Conservation (phyloP, 2,888 invertebrate genomes). For the Acrobasis consociella region DNA sequence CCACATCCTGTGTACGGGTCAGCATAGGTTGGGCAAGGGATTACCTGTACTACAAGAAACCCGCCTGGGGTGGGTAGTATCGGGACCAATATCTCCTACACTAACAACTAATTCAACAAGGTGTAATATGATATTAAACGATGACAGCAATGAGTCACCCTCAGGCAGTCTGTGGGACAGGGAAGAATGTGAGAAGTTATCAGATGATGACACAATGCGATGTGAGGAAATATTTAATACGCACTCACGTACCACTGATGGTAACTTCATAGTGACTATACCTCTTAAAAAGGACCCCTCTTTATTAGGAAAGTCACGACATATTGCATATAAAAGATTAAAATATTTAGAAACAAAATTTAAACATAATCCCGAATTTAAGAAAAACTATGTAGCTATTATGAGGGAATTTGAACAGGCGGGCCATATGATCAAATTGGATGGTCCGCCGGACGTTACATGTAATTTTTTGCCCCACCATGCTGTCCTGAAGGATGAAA, state of each 20-base stretch:
- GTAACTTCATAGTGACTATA: no score
- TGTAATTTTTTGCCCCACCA: slow-evolving; percentile 19
- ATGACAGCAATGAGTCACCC: no score
- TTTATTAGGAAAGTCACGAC: neutral
- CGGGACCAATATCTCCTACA: slow-evolving; percentile 17
- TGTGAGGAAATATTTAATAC: slow-evolving; percentile 1
- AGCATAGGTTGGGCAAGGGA: slow-evolving; percentile 22
- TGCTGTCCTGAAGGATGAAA: slow-evolving; percentile 17
- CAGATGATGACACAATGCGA: no score
- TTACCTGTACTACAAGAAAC: slow-evolving; percentile 25
- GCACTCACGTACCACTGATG: no score
- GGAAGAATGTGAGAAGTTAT: no score
- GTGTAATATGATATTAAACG: no score
- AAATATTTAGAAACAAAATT: no score
- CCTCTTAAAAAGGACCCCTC: neutral
- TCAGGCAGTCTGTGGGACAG: no score
- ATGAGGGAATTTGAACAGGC: slow-evolving; percentile 23
- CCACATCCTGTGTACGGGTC: slow-evolving; percentile 23
- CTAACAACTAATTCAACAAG: neutral
- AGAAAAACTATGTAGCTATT: slow-evolving; percentile 19
- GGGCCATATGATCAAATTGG: slow-evolving; percentile 12
- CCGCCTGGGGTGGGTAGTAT: slow-evolving; percentile 25
- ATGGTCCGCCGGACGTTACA: neutral
- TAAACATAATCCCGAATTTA: neutral
- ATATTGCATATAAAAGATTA: neutral